Conservation (phyloP, 2,888 invertebrate species). For the Sipha maydis region DNA sequence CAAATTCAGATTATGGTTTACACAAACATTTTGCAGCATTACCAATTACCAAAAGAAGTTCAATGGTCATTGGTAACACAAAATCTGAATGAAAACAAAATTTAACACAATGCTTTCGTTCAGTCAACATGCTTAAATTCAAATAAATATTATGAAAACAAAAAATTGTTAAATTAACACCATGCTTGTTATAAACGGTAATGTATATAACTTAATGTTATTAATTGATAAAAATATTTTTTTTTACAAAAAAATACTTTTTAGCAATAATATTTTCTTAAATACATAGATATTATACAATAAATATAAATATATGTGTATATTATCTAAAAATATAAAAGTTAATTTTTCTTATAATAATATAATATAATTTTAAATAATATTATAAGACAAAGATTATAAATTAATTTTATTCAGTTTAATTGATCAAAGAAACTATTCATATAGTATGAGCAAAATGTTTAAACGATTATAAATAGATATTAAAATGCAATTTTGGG, state of each 20-base stretch:
- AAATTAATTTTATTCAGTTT: background rate
- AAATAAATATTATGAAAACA: slow-evolving; percentile 43
- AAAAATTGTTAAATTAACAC: slow-evolving; percentile 51
- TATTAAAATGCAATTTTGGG: background rate
- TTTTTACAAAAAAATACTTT: background rate
- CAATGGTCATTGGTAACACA: slow-evolving; percentile 57
- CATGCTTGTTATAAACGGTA: slow-evolving; percentile 35
- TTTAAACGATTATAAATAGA: background rate
- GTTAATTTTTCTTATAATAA: background rate
- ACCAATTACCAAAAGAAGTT: slow-evolving; percentile 49
- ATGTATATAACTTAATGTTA: slow-evolving; percentile 6
- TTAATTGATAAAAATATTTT: slow-evolving; percentile 15
- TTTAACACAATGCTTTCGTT: slow-evolving; percentile 39
- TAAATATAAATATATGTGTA: background rate
- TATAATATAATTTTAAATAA: background rate
- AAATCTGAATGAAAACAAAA: slow-evolving; percentile 54
- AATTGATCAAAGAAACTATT: background rate
- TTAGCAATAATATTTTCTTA: background rate
- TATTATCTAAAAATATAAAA: background rate
- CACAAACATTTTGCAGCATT: slow-evolving; percentile 60
- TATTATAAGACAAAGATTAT: background rate
- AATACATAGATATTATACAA: background rate
- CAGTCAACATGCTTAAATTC: slow-evolving; percentile 47
- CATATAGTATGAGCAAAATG: background rate
- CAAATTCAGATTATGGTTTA: slow-evolving; percentile 60